A percentile compares a stretch with the other conserved stretches of the same genome.
phyloP scores from a whole-genome alignment of 2,888 invertebrate genomes.

The Lissonota sp. region DNA sequence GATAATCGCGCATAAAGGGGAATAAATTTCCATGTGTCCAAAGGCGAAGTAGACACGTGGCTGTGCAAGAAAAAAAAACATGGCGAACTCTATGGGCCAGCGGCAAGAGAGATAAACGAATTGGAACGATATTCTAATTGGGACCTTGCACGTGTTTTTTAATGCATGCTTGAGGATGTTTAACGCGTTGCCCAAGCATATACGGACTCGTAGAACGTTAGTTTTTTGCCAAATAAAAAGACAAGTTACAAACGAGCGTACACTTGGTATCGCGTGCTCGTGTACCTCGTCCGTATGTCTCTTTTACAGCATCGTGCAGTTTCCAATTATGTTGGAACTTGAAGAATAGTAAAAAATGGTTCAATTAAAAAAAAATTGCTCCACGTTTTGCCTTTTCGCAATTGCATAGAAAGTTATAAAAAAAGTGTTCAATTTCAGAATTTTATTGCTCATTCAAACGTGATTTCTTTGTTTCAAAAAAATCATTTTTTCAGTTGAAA shows the following conservation, averaged over 20 bases:
- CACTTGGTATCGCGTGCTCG: slow-evolving; percentile 43
- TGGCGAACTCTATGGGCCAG: not conserved
- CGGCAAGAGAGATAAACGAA: slow-evolving; percentile 23
- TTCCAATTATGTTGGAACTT: too few species aligned
- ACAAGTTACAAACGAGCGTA: slow-evolving; percentile 26
- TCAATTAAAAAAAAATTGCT: too few species aligned
- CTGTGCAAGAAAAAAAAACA: not conserved
- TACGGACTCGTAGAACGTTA: not conserved
- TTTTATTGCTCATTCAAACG: too few species aligned
- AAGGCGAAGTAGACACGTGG: not conserved
- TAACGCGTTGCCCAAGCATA: slow-evolving; percentile 9
- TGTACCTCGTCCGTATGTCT: too few species aligned
- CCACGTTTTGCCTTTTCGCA: too few species aligned
- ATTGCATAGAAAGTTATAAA: too few species aligned
- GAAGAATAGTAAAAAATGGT: too few species aligned
- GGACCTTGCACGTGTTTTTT: slow-evolving; percentile 5
- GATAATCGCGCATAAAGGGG: slow-evolving; percentile 6
- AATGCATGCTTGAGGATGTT: slow-evolving; percentile 36
- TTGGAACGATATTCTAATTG: slow-evolving; percentile 51
- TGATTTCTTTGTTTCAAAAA: too few species aligned
- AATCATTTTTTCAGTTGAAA: too few species aligned
- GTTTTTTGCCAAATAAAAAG: slow-evolving; percentile 29
- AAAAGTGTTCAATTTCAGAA: too few species aligned
- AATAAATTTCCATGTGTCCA: not conserved
- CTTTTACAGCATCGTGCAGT: too few species aligned